phyloP scores from a whole-genome alignment of 2,797 vertebrate genomes.

The Neoniphon sammara region DNA sequence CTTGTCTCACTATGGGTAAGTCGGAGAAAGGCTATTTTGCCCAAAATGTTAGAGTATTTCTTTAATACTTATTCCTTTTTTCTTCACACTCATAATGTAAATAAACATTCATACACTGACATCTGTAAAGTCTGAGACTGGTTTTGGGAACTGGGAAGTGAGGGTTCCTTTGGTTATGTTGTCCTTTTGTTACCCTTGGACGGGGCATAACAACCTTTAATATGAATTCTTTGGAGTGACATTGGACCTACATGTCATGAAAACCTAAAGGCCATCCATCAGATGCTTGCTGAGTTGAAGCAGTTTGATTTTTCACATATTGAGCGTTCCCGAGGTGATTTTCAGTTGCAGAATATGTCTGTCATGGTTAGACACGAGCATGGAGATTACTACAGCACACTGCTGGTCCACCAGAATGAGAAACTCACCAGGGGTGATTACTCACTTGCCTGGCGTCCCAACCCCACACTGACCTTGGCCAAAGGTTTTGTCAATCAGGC shows the following conservation, averaged over 20 bases:
- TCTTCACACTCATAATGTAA: too few species aligned
- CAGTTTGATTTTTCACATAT: constrained; percentile 42
- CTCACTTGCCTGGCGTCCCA: constrained; percentile 31
- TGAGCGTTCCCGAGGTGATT: constrained; percentile 53
- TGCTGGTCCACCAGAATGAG: constrained; percentile 30
- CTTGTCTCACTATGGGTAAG: too few species aligned
- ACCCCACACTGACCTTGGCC: constrained; percentile 59
- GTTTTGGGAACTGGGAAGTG: too few species aligned
- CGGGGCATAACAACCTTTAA: too few species aligned
- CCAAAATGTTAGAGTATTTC: too few species aligned
- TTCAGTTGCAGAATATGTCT: constrained; percentile 42
- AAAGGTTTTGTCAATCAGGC: constrained; percentile 67
- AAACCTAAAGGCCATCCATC: constrained; percentile 38
- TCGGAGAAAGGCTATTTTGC: too few species aligned
- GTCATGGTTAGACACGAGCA: constrained; percentile 43
- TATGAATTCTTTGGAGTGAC: constrained; percentile 3
- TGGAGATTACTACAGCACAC: constrained; percentile 49
- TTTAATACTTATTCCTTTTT: too few species aligned
- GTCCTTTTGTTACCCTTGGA: too few species aligned
- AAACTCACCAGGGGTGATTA: constrained; percentile 47
- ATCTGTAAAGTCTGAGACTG: too few species aligned
- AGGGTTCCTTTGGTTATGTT: too few species aligned
- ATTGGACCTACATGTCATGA: constrained; percentile 19
- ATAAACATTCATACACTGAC: too few species aligned
- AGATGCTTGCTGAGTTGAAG: constrained; percentile 20